Base-by-base conservation (phyloP, 2,888 invertebrate genomes). In the Ischnus inquisitorius region DNA sequence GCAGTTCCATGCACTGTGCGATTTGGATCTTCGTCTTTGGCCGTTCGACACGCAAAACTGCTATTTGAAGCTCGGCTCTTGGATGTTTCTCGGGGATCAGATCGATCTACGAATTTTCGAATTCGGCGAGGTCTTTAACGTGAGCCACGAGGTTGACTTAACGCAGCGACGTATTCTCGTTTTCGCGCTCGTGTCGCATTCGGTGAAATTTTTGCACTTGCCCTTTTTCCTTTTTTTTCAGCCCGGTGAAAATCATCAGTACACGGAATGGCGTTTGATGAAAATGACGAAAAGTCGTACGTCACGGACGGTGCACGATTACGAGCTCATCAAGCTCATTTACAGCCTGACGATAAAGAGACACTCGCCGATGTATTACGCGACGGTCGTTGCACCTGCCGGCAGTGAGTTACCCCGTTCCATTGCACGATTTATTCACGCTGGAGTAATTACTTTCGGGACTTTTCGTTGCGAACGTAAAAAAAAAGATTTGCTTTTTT, bases 41-140 rank as follows among this genome's bases (percentile, higher is more conserved):
- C 98, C 98, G 0, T 95, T 94, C 65, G 98, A 98, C 92, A 93
- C 93, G 5, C 97, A 98, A 91, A 93, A 91, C 0, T 97, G 97
- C 88, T 90, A 92, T 60, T 93, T 97, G 82, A 95, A 95, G 89
- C 95, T 98, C 83, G 97, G 97, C 0, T 97, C 97, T 0, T 96
- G 97, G 95, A 95, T 96, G 0, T 95, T 96, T 90, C 94, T 94
- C 75, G 95, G 95, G 0, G 95, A 96, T 28, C 95, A 96, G 87
- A 93, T 96, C 8, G 94, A 95, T 85, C 87, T 95, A 14, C 90
- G 90, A 68, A 62, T 92, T 14, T 86, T 88, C 48, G 84, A 90
- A 6, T 12, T 34, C 71, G 72, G 80, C 72, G 77, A 83, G 8
- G 43, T 54, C 39, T 75, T 64, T 46, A 51, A 74, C 64, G 78